Percentiles rank a stretch among this genome's conserved stretches.
Conservation (phyloP, 2,888 invertebrate species). For the Agriopis leucophaearia region DNA sequence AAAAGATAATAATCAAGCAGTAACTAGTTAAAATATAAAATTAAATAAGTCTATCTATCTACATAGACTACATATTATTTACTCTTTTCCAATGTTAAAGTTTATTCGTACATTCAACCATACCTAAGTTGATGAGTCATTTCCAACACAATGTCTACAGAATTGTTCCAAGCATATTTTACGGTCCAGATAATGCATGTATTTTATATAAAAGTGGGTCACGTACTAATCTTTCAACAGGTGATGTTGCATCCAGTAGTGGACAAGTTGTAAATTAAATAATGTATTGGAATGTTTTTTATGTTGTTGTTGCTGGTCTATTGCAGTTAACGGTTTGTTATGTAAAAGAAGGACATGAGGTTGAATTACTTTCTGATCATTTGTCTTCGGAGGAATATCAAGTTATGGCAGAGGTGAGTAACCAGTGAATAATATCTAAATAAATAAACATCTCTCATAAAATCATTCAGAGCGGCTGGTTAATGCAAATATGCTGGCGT, state of each 20-base stretch:
- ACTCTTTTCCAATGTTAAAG: neutral
- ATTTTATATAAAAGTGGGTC: conserved; percentile 38
- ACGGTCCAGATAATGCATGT: conserved; percentile 1
- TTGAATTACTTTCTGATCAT: conserved; percentile 10
- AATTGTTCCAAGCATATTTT: neutral
- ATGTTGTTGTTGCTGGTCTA: conserved; percentile 8
- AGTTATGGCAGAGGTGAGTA: conserved; percentile 6
- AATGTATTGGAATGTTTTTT: conserved; percentile 23
- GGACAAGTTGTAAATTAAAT: conserved; percentile 20
- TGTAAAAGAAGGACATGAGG: conserved; percentile 19
- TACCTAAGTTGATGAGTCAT: no score
- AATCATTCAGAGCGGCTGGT: no score
- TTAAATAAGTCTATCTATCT: neutral
- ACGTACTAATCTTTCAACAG: conserved; percentile 40
- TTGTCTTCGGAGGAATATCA: neutral
- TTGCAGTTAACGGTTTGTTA: conserved; percentile 3
- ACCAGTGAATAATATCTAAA: neutral
- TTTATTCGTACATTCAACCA: neutral
- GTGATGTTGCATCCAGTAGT: conserved; percentile 16
- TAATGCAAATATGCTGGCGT: no score
- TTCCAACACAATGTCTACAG: neutral
- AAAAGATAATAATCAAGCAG: neutral
- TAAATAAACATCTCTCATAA: no score
- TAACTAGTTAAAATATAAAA: neutral
- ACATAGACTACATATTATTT: neutral